Conservation (phyloP, 2,113 vertebrate species). For the Nibea coibor region DNA sequence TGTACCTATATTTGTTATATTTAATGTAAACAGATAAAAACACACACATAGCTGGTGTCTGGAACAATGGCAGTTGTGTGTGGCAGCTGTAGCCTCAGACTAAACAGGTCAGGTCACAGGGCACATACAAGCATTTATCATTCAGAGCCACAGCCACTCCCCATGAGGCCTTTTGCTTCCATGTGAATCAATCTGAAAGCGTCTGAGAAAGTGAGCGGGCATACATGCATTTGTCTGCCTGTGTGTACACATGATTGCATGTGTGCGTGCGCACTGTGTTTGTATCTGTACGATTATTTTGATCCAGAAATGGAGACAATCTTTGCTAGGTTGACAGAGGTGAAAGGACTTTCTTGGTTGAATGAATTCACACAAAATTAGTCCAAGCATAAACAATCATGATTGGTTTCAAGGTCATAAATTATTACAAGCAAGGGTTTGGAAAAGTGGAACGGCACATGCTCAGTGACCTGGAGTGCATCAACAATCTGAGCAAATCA, state of each 20-base stretch:
- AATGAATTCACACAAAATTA: constrained; percentile 69
- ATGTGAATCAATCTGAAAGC: constrained; percentile 55
- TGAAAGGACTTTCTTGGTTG: constrained; percentile 70
- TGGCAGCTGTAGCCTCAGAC: constrained; percentile 29
- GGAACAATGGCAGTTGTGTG: constrained; percentile 4
- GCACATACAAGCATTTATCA: constrained; percentile 58
- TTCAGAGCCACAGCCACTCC: constrained; percentile 46
- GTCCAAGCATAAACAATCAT: constrained; percentile 77
- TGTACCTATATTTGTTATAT: background rate
- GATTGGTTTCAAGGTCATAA: constrained; percentile 79
- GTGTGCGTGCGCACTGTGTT: background rate
- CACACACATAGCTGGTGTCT: background rate
- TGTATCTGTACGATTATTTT: constrained; percentile 37
- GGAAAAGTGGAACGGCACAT: constrained; percentile 64
- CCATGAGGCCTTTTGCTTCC: constrained; percentile 31
- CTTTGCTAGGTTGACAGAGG: constrained; percentile 55
- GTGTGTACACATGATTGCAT: background rate
- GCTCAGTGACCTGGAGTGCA: constrained; percentile 73
- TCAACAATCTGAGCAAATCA: constrained; percentile 58
- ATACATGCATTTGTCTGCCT: constrained; percentile 23
- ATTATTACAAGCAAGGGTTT: constrained; percentile 73
- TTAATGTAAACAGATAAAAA: background rate
- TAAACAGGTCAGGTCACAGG: constrained; percentile 48
- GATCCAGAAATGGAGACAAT: constrained; percentile 32
- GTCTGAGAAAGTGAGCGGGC: background rate